Base-by-base conservation (phyloP, 2,113 vertebrate genomes). In the Hiodon tergisus region DNA sequence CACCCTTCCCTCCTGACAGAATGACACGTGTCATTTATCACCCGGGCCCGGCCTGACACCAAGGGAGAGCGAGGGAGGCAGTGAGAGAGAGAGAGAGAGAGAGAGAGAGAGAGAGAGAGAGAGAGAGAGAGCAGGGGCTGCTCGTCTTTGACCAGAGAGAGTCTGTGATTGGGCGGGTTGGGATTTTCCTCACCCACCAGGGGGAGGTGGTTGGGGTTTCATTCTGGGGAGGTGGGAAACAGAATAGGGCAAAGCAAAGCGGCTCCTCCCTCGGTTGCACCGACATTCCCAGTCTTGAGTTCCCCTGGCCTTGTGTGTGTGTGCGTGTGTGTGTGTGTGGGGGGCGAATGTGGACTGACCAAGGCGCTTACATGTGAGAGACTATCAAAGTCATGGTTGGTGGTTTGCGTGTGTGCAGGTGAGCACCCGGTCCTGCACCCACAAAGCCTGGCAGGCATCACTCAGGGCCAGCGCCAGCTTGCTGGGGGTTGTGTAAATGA, bases 21-120 rank as follows among this genome's bases (percentile, higher is more conserved):
- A 94, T 95, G 96, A 97, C 94, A 92, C 78, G 92, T 98, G 96
- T 98, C 97, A 98, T 99, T 99, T 98, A 97, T 99, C 97, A 98
- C 94, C 89, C 85, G 70, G 90, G 93, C 89, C 89, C 91, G 87
- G 90, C 91, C 94, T 85, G 93, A 92, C 90, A 88, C 90, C 72
- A 60, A 78, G 74, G 14, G 79, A 81, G 80, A 78, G 77, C 71
- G 80, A 31, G 31, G 31, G 31, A 31, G 31, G 31, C 31, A 31
- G 31, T 31, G 31, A 31, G 80, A 73, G 78, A 9, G 72, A 47
- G 73, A 4, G 73, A 67, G 31, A 50, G 62, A 46, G n/a, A 67
- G 85, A 81, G 82, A 84, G 86, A 81, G 84, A 82, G 78, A 76
- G 86, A 83, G 62, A 9, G 59, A 11, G 59, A 11, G 55, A 69